A percentile compares a stretch with the other conserved stretches of the same genome.
Conservation (phyloP, 2,888 invertebrate genomes). For the Stramonita haemastoma region DNA sequence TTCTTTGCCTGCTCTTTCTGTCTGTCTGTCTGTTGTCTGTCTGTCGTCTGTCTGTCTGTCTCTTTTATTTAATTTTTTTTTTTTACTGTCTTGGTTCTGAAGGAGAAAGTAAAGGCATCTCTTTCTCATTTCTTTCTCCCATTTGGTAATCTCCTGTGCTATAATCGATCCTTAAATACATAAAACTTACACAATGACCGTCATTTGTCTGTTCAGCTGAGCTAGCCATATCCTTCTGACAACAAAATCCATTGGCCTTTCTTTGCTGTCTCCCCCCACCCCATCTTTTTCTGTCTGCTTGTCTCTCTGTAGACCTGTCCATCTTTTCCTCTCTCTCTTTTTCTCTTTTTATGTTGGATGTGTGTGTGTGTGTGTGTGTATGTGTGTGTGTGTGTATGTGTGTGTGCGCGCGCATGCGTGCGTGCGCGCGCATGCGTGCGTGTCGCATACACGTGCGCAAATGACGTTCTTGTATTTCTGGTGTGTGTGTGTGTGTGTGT, state of each 20-base stretch:
- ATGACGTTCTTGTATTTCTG: background rate
- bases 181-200: background rate
- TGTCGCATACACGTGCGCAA: no score
- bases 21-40: no score
- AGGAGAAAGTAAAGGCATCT: background rate
- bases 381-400: no score
- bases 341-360: no score
- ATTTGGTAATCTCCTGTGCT: background rate
- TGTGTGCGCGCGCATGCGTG: background rate
- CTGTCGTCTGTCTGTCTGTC: no score
- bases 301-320: no score
- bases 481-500: background rate
- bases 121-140: background rate
- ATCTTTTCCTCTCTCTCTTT: no score
- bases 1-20: no score
- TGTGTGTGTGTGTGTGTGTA: no score
- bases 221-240: background rate
- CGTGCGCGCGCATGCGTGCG: background rate
- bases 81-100: no score
- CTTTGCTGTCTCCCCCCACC: background rate
- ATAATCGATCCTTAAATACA: background rate
- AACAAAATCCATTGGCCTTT: background rate
- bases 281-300: no score
- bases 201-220: slow-evolving; percentile 9
- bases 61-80: no score